Conservation (phyloP, 2,113 vertebrate genomes). For the Sceloporus undulatus region DNA sequence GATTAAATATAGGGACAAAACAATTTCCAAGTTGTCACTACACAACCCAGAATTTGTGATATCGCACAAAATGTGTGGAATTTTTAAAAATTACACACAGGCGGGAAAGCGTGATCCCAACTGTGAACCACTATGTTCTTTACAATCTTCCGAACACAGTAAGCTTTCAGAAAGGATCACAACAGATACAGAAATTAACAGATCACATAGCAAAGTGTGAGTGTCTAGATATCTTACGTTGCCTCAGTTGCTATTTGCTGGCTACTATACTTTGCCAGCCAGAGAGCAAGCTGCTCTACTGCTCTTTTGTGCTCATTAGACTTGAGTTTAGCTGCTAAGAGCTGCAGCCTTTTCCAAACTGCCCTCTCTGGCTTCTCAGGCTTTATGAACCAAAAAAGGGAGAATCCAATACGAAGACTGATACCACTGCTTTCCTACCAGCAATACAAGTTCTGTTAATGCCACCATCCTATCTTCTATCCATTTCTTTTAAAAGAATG, state of each 20-base stretch:
- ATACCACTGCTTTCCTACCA: not conserved
- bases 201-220: constrained; percentile 10
- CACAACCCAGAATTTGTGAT: not conserved
- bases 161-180: not conserved
- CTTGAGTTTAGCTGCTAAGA: constrained; percentile 49
- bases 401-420: not conserved
- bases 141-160: not conserved
- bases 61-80: not conserved
- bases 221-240: constrained; percentile 29
- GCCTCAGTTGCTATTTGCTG: constrained; percentile 37
- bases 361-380: not conserved
- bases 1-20: not conserved
- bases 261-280: constrained; percentile 41
- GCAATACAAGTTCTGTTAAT: not conserved
- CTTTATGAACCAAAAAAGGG: not conserved
- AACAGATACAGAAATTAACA: constrained; percentile 17
- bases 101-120: not conserved
- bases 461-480: not conserved
- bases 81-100: not conserved
- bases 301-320: constrained; percentile 21
- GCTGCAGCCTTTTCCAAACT: not conserved
- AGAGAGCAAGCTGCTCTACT: constrained; percentile 55
- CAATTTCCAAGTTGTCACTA: too few species aligned
- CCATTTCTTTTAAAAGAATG: not conserved
- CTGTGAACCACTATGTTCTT: not conserved